phyloP scores from a whole-genome alignment of 2,113 vertebrate species.

The Corythornis cristatus region DNA sequence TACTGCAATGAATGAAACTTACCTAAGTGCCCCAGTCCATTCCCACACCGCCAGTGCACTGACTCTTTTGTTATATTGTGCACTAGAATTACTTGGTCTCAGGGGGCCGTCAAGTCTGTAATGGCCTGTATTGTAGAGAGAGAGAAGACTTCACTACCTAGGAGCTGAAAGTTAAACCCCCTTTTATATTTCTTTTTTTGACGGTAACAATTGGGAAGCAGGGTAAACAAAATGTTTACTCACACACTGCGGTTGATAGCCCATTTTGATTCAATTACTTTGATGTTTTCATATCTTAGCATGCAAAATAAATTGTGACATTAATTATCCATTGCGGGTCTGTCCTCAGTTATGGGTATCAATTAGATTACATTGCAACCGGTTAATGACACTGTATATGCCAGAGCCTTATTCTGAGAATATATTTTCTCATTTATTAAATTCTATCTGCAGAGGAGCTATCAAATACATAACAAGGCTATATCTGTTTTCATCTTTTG shows the following conservation, averaged over 20 bases:
- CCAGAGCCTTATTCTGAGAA: constrained; percentile 4
- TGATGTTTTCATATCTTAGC: neutral
- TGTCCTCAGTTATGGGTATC: neutral
- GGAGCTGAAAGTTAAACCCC: constrained; percentile 59
- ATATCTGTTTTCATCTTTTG: constrained; percentile 16
- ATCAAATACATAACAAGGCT: neutral
- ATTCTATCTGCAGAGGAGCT: constrained; percentile 51
- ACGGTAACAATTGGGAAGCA: constrained; percentile 5
- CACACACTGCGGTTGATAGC: neutral
- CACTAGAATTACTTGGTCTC: constrained; percentile 58
- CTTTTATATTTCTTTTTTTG: constrained; percentile 56
- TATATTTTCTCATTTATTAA: constrained; percentile 61
- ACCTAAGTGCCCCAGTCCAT: constrained; percentile 58
- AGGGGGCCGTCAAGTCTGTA: constrained; percentile 44
- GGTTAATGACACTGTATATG: constrained; percentile 4
- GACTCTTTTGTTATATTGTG: constrained; percentile 42
- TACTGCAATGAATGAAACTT: constrained; percentile 71
- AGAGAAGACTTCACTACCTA: constrained; percentile 50
- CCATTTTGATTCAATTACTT: constrained; percentile 44
- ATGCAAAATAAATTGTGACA: constrained; percentile 1
- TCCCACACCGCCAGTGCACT: constrained; percentile 12
- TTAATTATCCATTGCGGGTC: neutral
- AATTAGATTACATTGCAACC: neutral
- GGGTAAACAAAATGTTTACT: constrained; percentile 67
- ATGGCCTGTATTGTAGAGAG: constrained; percentile 51